Conservation (phyloP, 2,888 invertebrate species). For the Serrognathus titanus region DNA sequence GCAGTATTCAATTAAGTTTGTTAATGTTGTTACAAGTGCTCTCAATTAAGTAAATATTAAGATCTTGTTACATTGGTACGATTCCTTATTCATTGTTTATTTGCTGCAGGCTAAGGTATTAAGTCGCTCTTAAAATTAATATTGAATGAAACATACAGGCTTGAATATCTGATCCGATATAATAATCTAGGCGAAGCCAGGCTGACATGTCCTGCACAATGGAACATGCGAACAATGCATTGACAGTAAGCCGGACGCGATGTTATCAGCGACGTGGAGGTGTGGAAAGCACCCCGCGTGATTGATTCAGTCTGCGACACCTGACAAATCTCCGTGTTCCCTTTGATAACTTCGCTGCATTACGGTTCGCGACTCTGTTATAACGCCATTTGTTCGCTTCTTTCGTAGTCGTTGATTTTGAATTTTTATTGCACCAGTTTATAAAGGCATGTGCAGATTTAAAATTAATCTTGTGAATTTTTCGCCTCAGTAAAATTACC, state of each 20-base stretch:
- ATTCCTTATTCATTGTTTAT: too few relatives aligned
- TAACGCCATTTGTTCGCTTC: too few relatives aligned
- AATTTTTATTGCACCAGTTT: too few relatives aligned
- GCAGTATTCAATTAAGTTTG: too few relatives aligned
- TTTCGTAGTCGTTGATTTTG: too few relatives aligned
- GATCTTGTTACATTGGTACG: neutral
- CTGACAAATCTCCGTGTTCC: neutral
- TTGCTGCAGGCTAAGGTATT: neutral
- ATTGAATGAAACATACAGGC: neutral
- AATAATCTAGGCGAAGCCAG: neutral
- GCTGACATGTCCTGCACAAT: slow-evolving; percentile 1
- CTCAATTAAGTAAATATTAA: too few relatives aligned
- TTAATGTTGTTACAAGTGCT: too few relatives aligned
- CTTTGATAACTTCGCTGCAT: too few relatives aligned
- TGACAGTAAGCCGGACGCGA: slow-evolving; percentile 1
- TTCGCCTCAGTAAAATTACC: too few relatives aligned
- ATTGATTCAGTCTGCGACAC: slow-evolving; percentile 2
- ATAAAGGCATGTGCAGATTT: too few relatives aligned
- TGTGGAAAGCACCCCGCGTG: slow-evolving; percentile 1
- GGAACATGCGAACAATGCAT: slow-evolving; percentile 1
- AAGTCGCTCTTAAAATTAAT: neutral
- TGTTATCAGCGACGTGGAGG: neutral
- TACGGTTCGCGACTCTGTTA: too few relatives aligned
- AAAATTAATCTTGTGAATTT: too few relatives aligned
- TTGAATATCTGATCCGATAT: neutral